Conservation (phyloP, 2,797 vertebrate species). For the Babyrousa celebensis region DNA sequence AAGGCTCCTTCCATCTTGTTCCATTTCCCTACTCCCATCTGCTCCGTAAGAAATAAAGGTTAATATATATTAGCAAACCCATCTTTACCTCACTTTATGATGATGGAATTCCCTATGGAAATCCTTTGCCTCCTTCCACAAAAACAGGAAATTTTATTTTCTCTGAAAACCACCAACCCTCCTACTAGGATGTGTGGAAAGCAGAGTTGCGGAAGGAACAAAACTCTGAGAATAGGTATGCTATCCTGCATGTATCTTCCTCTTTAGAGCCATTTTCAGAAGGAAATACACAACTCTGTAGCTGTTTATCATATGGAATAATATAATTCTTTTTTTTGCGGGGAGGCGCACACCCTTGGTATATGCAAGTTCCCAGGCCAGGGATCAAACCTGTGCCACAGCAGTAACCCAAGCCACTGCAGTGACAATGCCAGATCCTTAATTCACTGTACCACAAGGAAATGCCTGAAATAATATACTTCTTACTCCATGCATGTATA, state of each 20-base stretch:
- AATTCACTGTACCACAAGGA: too few species aligned
- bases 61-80: background rate
- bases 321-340: background rate
- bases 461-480: background rate
- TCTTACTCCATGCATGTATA: background rate
- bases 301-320: background rate
- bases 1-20: conserved; percentile 47
- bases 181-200: background rate
- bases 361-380: too few species aligned
- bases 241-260: background rate
- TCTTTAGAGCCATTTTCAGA: background rate
- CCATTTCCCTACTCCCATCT: conserved; percentile 62
- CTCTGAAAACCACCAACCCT: background rate
- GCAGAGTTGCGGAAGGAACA: background rate
- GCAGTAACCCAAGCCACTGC: too few species aligned
- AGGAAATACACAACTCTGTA: background rate
- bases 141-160: conserved; percentile 56
- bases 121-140: background rate
- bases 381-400: too few species aligned
- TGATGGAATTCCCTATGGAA: background rate
- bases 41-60: conserved; percentile 13
- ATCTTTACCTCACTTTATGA: conserved; percentile 32
- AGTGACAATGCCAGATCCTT: too few species aligned
- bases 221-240: background rate
- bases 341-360: too few species aligned